A percentile compares a stretch with the other conserved stretches of the same genome.
phyloP scores from a whole-genome alignment of 2,797 vertebrate species.

The Pristis pectinata region DNA sequence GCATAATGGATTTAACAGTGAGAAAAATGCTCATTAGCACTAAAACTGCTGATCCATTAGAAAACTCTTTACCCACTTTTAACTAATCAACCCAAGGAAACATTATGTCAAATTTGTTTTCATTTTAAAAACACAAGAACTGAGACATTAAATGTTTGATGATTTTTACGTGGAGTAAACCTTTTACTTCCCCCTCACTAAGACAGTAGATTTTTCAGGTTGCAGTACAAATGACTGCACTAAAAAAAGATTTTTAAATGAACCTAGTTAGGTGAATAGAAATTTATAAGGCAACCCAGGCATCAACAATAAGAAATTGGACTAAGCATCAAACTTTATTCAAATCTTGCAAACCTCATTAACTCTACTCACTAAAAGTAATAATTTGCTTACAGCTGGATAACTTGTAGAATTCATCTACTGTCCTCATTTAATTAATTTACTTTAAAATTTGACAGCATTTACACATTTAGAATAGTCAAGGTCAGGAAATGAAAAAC shows the following conservation, averaged over 20 bases:
- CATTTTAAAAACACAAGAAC: not conserved
- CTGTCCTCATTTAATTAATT: not conserved
- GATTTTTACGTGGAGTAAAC: not conserved
- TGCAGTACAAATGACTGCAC: not conserved
- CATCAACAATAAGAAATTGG: not conserved
- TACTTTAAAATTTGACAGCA: not conserved
- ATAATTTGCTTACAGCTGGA: not conserved
- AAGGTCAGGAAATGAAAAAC: not conserved
- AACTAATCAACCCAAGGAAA: not conserved
- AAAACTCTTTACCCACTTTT: not conserved
- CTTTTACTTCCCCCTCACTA: not conserved
- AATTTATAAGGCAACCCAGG: not conserved
- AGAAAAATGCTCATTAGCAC: not conserved
- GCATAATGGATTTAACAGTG: not conserved
- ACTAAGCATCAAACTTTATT: not conserved
- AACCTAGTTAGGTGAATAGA: not conserved
- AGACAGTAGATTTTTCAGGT: not conserved
- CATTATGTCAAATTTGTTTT: not conserved
- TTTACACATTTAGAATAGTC: not conserved
- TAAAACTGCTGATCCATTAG: not conserved
- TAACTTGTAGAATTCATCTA: not conserved
- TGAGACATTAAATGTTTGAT: not conserved
- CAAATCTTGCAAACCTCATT: no score
- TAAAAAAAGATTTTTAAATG: no score
- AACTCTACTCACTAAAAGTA: no score